A percentile compares a stretch with the other conserved stretches of the same genome.
Conservation (phyloP, 2,113 vertebrate genomes). For the Phalacrocorax brasilianus region DNA sequence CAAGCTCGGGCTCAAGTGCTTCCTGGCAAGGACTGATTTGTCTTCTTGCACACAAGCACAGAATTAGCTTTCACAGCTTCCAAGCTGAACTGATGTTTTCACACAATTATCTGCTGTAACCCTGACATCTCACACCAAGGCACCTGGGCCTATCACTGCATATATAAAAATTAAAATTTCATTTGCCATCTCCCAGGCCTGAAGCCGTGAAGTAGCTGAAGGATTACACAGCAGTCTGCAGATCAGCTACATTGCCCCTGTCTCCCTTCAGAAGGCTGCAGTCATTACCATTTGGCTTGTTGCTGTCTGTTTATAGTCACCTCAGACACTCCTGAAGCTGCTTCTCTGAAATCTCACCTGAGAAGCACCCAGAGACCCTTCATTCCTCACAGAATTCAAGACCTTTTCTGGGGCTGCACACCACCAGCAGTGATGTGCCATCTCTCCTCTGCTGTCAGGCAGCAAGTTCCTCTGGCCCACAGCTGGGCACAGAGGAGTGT, state of each 20-base stretch:
- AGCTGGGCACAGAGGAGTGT: not conserved
- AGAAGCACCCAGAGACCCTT: not conserved
- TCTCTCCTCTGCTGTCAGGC: not conserved
- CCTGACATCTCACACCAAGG: not conserved
- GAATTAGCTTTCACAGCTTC: not conserved
- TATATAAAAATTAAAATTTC: not conserved
- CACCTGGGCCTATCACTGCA: not conserved
- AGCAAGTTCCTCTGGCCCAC: not conserved
- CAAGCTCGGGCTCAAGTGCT: not conserved
- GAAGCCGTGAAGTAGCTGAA: not conserved
- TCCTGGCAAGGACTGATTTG: not conserved
- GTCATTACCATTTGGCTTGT: not conserved
- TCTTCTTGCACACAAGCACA: rapidly evolving
- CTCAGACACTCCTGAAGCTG: not conserved
- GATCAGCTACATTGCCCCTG: not conserved
- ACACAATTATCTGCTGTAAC: not conserved
- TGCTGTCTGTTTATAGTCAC: not conserved
- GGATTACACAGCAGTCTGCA: not conserved
- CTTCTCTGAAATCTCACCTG: not conserved
- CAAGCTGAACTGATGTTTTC: not conserved
- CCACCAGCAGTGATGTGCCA: not conserved
- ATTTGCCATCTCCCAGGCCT: not conserved
- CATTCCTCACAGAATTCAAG: not conserved
- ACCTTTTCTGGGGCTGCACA: not conserved
- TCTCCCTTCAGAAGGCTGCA: not conserved